phyloP scores from a whole-genome alignment of 2,797 vertebrate species.

The Bufotes viridis region DNA sequence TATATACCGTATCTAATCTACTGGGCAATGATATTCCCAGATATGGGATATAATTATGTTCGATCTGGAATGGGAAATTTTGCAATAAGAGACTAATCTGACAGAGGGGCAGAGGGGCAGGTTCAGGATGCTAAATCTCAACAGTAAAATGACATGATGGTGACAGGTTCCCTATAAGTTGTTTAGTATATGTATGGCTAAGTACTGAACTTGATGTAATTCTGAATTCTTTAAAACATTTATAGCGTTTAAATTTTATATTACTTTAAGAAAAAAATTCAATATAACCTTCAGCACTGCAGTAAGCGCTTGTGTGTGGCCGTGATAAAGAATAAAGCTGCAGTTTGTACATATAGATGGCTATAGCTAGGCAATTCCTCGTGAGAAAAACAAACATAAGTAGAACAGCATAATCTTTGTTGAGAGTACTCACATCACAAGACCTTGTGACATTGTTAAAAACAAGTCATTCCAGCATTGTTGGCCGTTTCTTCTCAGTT shows the following conservation, averaged over 20 bases:
- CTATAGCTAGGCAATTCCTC: constrained; percentile 54
- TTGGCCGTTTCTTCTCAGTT: constrained; percentile 3
- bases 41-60: no score
- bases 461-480: constrained; percentile 68
- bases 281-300: not conserved
- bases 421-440: constrained; percentile 70
- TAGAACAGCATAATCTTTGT: constrained; percentile 66
- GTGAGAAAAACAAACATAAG: constrained; percentile 68
- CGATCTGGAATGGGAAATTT: no score
- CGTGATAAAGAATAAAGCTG: not conserved
- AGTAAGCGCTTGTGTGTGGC: not conserved
- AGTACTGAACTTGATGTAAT: no score
- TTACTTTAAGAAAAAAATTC: not conserved
- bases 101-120: no score
- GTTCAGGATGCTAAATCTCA: no score
- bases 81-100: no score
- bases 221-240: no score
- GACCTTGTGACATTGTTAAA: constrained; percentile 66
- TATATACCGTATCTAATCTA: no score
- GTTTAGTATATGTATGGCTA: no score
- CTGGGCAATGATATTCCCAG: no score
- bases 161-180: no score
- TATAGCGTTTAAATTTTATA: not conserved
- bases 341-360: not conserved
- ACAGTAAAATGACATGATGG: no score